These are phyloP conservation scores for Aphodius granarius DNA, from an alignment of 2,888 invertebrate genomes.

Conservation along the genomic window DNA sequence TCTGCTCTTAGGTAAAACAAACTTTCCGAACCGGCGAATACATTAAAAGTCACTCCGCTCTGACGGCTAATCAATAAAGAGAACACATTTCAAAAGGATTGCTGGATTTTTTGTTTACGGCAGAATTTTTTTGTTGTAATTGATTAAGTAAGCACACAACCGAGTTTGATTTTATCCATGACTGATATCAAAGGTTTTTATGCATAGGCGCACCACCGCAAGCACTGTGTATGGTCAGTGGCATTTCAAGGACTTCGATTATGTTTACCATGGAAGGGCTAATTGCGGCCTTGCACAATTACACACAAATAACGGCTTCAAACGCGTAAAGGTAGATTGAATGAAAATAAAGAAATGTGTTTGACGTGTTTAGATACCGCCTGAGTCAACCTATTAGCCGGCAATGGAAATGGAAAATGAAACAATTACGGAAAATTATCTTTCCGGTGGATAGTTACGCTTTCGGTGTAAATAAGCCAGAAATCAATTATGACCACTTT, in stretches of 20 bases:
- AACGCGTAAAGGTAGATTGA: neutral
- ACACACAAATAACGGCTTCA: neutral
- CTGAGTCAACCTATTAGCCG: too few species aligned
- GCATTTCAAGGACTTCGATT: neutral
- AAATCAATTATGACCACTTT: neutral
- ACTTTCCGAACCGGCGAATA: too few species aligned
- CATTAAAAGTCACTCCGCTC: too few species aligned
- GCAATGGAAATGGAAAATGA: neutral
- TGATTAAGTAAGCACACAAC: neutral
- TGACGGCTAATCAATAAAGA: too few species aligned
- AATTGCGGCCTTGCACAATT: neutral
- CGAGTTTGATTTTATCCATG: neutral
- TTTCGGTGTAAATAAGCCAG: too few species aligned
- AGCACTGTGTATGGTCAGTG: neutral
- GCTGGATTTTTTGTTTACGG: too few species aligned
- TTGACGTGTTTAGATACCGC: neutral
- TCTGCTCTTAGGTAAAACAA: too few species aligned
- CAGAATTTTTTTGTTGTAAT: neutral
- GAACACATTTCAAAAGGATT: too few species aligned
- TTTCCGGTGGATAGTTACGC: neutral
- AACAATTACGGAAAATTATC: neutral
- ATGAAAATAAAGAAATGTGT: neutral
- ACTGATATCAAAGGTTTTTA: neutral
- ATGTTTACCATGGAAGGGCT: neutral
- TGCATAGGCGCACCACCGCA: neutral